Evolutionary conservation across 2,113 vertebrate species (phyloP).

Genomic region (Thalassarche chlororhynchos): DNA sequence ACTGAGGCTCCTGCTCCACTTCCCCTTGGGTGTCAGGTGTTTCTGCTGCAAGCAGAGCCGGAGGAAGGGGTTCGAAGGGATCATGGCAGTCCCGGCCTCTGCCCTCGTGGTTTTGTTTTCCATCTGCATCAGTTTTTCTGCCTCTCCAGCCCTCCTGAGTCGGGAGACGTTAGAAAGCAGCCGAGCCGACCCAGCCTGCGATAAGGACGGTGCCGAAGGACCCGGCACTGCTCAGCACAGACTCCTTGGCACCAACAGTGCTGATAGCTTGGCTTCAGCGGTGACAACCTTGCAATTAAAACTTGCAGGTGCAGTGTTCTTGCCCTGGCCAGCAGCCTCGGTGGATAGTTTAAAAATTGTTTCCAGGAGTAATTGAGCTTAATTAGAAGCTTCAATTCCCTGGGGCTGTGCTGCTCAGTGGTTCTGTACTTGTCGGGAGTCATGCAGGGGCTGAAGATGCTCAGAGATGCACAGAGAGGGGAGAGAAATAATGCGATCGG

Average conservation of each 20-base stretch:
- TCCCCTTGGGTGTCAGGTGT: fast-evolving
- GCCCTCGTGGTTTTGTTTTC: background rate
- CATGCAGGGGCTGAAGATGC: background rate
- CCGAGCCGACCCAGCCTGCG: background rate
- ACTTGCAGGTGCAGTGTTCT: background rate
- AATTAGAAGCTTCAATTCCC: background rate
- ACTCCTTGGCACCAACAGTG: background rate
- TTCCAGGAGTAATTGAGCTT: background rate
- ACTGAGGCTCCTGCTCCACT: background rate
- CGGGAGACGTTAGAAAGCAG: background rate
- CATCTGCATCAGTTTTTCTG: background rate
- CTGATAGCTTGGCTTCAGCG: background rate
- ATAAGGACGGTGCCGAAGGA: background rate
- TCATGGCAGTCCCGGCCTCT: fast-evolving
- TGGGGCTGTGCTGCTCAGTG: background rate
- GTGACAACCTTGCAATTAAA: background rate
- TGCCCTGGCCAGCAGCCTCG: background rate
- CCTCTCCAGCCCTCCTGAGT: background rate
- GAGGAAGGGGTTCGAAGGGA: background rate
- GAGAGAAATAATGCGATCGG: fast-evolving
- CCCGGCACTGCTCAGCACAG: background rate
- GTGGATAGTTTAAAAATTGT: background rate
- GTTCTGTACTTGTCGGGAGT: background rate
- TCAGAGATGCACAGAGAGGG: background rate
- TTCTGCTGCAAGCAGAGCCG: background rate